Percentiles rank a stretch among this genome's conserved stretches.
phyloP scores from a whole-genome alignment of 1,140 invertebrate genomes.

The Copidosoma floridanum region DNA sequence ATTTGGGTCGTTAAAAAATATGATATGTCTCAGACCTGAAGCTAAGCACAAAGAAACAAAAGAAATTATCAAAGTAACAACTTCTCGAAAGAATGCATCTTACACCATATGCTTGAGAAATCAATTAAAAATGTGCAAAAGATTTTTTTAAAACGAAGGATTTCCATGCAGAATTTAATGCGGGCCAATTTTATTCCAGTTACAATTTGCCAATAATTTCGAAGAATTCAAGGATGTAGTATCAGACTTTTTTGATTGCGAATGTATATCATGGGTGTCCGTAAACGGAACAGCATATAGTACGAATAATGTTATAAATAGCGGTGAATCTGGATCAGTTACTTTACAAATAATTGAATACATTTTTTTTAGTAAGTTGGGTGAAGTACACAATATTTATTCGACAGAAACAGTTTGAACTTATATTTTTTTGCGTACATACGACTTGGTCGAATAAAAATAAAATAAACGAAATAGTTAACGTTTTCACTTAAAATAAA shows the following conservation, averaged over 20 bases:
- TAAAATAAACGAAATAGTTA: too few species aligned
- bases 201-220: neutral
- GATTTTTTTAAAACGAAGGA: conserved; percentile 9
- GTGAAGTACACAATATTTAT: conserved; percentile 1
- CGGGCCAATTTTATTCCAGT: neutral
- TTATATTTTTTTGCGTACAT: too few species aligned
- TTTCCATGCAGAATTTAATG: neutral
- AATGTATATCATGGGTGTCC: neutral
- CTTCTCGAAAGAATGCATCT: conserved; percentile 20
- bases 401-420: too few species aligned
- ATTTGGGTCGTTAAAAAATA: conserved; percentile 23
- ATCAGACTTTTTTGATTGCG: neutral
- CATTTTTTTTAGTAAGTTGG: neutral
- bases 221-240: neutral
- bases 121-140: conserved; percentile 22
- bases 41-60: conserved; percentile 30
- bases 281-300: neutral
- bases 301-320: neutral
- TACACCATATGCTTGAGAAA: conserved; percentile 10
- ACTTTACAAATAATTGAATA: too few species aligned
- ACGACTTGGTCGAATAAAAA: too few species aligned
- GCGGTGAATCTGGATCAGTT: too few species aligned
- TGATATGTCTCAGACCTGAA: conserved; percentile 29
- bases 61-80: conserved; percentile 20
- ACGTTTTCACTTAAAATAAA: too few species aligned